Evolutionary conservation across 2,888 invertebrate genomes (phyloP).

Genomic region (Catonia carolina): DNA sequence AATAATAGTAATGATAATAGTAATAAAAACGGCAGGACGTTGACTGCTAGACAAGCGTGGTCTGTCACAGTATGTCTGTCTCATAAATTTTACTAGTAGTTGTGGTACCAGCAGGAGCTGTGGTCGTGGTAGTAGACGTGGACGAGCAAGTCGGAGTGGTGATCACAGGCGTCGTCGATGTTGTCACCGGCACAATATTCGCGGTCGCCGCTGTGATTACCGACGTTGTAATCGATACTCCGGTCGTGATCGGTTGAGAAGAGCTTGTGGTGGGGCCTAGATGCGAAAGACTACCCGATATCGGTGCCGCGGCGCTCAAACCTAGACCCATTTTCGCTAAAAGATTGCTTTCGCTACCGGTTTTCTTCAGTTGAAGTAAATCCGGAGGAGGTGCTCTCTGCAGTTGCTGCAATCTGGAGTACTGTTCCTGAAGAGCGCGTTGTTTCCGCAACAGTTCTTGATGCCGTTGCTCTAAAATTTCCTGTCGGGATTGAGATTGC

Average conservation of each 20-base stretch:
- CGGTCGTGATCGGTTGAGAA: conserved; percentile 27
- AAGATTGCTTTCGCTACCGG: conserved; percentile 81
- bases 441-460: conserved; percentile 84
- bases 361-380: conserved; percentile 62
- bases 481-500: conserved; percentile 51
- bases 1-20: no score
- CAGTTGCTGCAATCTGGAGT: conserved; percentile 79
- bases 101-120: conserved; percentile 38
- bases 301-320: conserved; percentile 46
- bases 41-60: conserved; percentile 23
- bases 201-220: conserved; percentile 26
- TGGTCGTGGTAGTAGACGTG: conserved; percentile 32
- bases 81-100: conserved; percentile 80
- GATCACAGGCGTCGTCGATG: conserved; percentile 34
- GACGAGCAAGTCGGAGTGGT: conserved; percentile 4
- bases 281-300: conserved; percentile 57
- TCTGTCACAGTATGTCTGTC: conserved; percentile 87
- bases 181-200: conserved; percentile 31
- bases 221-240: conserved; percentile 31
- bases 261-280: conserved; percentile 44
- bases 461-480: conserved; percentile 74
- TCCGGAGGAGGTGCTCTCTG: conserved; percentile 64
- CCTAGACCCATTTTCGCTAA: conserved; percentile 75
- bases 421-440: conserved; percentile 83
- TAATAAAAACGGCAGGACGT: conserved; percentile 9